These are phyloP conservation scores for Halcyon senegalensis DNA, from an alignment of 2,113 vertebrate genomes.

Conservation along the genomic window DNA sequence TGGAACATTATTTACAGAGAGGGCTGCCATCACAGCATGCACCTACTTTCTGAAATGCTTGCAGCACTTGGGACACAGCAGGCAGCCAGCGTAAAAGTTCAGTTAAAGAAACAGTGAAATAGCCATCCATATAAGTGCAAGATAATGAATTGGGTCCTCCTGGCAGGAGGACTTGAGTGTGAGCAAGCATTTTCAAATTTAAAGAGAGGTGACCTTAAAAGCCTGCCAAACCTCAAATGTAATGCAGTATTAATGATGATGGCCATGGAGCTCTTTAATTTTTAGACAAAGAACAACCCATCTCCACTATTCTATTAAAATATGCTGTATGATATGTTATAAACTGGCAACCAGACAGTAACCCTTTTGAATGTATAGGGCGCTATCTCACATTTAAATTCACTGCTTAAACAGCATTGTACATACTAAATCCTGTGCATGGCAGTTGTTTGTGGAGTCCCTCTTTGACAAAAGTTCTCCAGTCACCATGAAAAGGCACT, in stretches of 20 bases:
- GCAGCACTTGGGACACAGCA: slow-evolving; percentile 52
- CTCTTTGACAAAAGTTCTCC: not conserved
- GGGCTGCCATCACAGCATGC: slow-evolving; percentile 62
- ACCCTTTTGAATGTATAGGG: not conserved
- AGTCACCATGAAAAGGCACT: not conserved
- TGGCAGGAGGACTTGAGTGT: slow-evolving; percentile 45
- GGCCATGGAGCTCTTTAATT: not conserved
- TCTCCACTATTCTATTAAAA: not conserved
- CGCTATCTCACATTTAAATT: not conserved
- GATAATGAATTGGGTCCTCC: slow-evolving; percentile 64
- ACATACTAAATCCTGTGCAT: not conserved
- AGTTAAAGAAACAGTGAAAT: slow-evolving; percentile 56
- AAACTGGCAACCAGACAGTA: not conserved
- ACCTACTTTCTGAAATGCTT: slow-evolving; percentile 63
- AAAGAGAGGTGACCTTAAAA: slow-evolving; percentile 35
- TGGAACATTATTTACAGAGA: slow-evolving; percentile 63
- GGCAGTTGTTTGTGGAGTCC: not conserved
- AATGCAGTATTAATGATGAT: not conserved
- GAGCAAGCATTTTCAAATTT: slow-evolving; percentile 46
- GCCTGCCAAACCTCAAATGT: slow-evolving; percentile 1
- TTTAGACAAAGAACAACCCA: not conserved
- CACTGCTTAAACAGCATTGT: not conserved
- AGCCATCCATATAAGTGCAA: slow-evolving; percentile 30
- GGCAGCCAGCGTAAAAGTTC: slow-evolving; percentile 45
- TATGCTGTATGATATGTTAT: not conserved